phyloP scores from a whole-genome alignment of 2,888 invertebrate genomes.

The Taphrorychus bicolor region DNA sequence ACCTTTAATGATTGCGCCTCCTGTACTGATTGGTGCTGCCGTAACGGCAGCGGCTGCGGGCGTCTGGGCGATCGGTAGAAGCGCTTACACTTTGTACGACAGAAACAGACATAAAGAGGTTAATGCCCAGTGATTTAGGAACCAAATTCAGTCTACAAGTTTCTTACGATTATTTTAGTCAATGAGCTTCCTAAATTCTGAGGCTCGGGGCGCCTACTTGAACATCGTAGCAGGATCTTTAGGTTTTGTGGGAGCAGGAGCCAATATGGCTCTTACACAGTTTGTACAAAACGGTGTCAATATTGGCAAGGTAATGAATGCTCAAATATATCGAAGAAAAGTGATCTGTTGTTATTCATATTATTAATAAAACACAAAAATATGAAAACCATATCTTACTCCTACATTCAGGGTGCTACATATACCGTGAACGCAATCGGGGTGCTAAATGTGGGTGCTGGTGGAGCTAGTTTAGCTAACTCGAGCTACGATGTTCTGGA shows the following conservation, averaged over 20 bases:
- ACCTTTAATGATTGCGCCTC: constrained; percentile 59
- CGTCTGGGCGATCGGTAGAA: constrained; percentile 63
- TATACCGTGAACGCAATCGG: constrained; percentile 48
- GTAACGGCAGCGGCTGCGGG: constrained; percentile 52
- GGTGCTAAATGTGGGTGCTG: constrained; percentile 50
- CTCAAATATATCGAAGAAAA: not conserved
- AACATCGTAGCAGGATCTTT: constrained; percentile 66
- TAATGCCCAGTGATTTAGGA: no score
- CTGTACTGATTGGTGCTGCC: constrained; percentile 27
- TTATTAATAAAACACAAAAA: not conserved
- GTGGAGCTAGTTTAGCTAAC: constrained; percentile 51
- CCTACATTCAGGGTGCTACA: constrained; percentile 41
- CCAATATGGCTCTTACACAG: constrained; percentile 60
- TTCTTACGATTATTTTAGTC: constrained; percentile 35
- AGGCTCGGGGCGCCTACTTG: constrained; percentile 68
- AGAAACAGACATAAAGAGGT: constrained; percentile 64
- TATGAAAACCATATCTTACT: not conserved
- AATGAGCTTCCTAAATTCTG: constrained; percentile 61
- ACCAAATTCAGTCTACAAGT: no score
- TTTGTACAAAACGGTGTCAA: constrained; percentile 59
- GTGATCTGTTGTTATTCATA: no score
- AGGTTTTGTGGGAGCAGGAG: constrained; percentile 65
- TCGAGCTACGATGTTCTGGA: constrained; percentile 50
- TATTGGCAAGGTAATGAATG: constrained; percentile 51
- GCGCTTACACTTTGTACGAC: constrained; percentile 62